Base-by-base conservation (phyloP, 2,113 vertebrate species). In the Onychorhynchus coronatus region DNA sequence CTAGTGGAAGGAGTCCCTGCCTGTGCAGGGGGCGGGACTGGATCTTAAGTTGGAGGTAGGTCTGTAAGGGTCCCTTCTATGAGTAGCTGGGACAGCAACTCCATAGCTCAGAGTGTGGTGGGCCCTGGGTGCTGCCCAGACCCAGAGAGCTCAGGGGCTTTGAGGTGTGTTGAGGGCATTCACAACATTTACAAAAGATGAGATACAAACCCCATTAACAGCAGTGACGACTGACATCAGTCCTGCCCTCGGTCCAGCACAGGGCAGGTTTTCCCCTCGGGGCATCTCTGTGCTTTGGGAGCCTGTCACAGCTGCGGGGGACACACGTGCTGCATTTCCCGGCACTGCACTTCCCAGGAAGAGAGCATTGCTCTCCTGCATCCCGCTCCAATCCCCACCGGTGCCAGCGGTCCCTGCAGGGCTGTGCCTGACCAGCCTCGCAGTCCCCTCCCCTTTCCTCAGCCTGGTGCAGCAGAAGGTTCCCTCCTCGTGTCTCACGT, bases 161-260 rank as follows among this genome's bases (percentile, higher is more conserved):
- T 22, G 12, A 12, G 47, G 8, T 6, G 35, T 15, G 0, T 3
- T 41, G 68, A n/a, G 20, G 28, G 17, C 15, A 4, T 7, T 37
- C 19, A 37, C 5, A 27, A 1, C 3, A 11, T 46, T 50, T 11
- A 12, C 9, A 14, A n/a, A 73, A 17, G 0, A 4, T 0, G 35
- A 46, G 31, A 12, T 8, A 24, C 53, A 23, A 53, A 53, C 30
- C 16, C 20, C 49, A 4, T 35, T 8, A n/a, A 62, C 23, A 28
- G 50, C 11, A 0, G 39, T 0, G 0, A 44, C 2, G 30, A 1
- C 9, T 2, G 30, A 37, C 8, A 61, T 35, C 28, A 8, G 31
- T 27, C 41, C 13, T 0, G 5, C 37, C 66, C 37, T 21, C 31
- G 6, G 6, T 44, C 14, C 67, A 49, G 58, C 8, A 1, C 62